Percentiles rank a stretch among this genome's conserved stretches.
Evolutionary conservation across 2,797 vertebrate genomes (phyloP).

Genomic region (Champsocephalus gunnari): DNA sequence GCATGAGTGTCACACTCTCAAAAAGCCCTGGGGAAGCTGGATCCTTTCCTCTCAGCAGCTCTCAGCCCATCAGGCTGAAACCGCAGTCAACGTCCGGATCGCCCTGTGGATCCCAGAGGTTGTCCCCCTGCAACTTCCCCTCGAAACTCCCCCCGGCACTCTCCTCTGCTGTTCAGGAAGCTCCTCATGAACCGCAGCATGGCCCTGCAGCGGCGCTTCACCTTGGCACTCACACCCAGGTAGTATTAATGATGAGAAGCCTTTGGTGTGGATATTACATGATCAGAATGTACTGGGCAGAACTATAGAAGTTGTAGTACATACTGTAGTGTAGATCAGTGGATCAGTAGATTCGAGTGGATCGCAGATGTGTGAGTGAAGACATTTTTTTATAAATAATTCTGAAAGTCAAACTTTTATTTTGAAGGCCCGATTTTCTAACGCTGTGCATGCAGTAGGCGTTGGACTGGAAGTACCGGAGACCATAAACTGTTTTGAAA

Average conservation of each 20-base stretch:
- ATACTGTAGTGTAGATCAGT: neutral
- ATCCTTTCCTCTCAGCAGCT: constrained; percentile 44
- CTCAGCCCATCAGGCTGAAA: constrained; percentile 67
- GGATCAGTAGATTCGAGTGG: too few relatives aligned
- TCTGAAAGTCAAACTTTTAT: too few relatives aligned
- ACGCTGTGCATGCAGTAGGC: too few relatives aligned
- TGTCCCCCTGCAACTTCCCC: constrained; percentile 84
- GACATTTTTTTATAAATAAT: too few relatives aligned
- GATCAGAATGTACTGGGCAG: neutral
- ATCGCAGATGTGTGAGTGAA: too few relatives aligned
- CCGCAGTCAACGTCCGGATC: constrained; percentile 65
- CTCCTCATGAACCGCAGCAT: constrained; percentile 88
- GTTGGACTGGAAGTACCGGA: too few relatives aligned
- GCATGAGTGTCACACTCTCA: constrained; percentile 68
- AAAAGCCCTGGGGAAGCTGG: constrained; percentile 47
- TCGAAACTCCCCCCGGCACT: constrained; percentile 82
- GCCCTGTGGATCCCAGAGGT: constrained; percentile 78
- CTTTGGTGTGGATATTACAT: neutral
- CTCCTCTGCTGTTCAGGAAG: constrained; percentile 88
- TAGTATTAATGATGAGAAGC: constrained; percentile 43
- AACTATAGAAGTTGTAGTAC: neutral
- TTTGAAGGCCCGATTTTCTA: too few relatives aligned
- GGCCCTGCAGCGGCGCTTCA: constrained; percentile 81
- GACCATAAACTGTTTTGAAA: too few relatives aligned
- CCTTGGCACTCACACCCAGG: constrained; percentile 81